Percentiles rank a stretch among this genome's conserved stretches.
Evolutionary conservation across 2,113 vertebrate genomes (phyloP).

Genomic region (Heterocephalus glaber): DNA sequence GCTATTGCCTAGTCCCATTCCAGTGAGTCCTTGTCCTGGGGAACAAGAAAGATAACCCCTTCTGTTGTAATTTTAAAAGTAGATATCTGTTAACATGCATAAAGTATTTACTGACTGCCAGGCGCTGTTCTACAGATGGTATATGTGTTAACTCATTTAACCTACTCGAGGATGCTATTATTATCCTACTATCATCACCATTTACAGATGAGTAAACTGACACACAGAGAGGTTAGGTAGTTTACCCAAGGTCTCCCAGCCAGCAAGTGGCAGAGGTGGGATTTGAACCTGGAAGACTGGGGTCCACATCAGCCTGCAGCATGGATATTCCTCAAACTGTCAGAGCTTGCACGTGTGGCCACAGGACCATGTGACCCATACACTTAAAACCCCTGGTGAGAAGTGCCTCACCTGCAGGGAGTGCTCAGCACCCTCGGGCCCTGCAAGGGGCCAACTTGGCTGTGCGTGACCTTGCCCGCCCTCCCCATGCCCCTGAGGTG

Average conservation of each 20-base stretch:
- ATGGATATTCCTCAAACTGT: no score
- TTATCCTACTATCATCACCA: background rate
- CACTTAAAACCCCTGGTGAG: accelerated
- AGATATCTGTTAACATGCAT: background rate
- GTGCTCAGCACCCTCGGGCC: background rate
- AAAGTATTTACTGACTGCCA: background rate
- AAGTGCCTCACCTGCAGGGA: background rate
- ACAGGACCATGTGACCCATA: background rate
- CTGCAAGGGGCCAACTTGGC: background rate
- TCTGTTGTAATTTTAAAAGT: background rate
- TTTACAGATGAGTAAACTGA: background rate
- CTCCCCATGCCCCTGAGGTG: background rate
- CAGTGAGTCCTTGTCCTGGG: background rate
- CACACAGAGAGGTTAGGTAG: background rate
- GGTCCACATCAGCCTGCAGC: background rate
- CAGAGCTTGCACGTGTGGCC: background rate
- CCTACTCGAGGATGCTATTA: background rate
- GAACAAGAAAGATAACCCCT: background rate
- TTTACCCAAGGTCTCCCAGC: background rate
- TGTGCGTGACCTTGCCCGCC: no score
- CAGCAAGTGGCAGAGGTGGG: background rate
- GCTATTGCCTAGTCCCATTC: background rate
- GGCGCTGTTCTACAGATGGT: background rate
- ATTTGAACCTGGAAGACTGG: background rate
- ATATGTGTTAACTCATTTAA: background rate